Conservation (phyloP, 2,797 vertebrate species). For the Schizothorax lantsangensis region DNA sequence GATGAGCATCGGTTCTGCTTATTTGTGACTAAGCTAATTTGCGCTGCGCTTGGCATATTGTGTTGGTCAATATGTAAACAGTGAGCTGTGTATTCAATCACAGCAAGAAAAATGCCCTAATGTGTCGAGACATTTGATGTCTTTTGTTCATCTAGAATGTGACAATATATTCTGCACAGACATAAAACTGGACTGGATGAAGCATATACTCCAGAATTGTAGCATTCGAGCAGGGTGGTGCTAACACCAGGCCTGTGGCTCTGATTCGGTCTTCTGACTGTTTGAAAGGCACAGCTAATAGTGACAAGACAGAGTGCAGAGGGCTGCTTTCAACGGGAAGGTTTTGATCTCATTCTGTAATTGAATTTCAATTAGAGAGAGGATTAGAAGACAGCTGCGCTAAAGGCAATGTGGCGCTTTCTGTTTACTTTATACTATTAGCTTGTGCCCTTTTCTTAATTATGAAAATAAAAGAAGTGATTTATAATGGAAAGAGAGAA, state of each 20-base stretch:
- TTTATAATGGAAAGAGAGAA: conserved; percentile 66
- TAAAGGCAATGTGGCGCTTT: conserved; percentile 54
- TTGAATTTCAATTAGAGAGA: conserved; percentile 60
- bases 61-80: background rate
- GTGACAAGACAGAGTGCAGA: conserved; percentile 54
- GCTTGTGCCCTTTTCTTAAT: conserved; percentile 62
- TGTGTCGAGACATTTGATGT: conserved; percentile 20
- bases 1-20: too few relatives aligned
- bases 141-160: conserved; percentile 1
- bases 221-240: conserved; percentile 20
- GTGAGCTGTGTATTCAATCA: background rate
- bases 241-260: conserved; percentile 31
- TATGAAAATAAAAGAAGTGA: conserved; percentile 67
- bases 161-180: conserved; percentile 20
- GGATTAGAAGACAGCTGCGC: conserved; percentile 58
- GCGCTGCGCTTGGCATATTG: too few relatives aligned
- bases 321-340: conserved; percentile 45
- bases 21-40: too few relatives aligned
- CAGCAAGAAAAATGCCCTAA: background rate
- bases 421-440: conserved; percentile 68
- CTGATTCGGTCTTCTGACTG: conserved; percentile 29
- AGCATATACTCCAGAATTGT: conserved; percentile 13
- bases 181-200: conserved; percentile 9
- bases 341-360: conserved; percentile 59
- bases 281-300: conserved; percentile 52